Base-by-base conservation (phyloP, 2,797 vertebrate genomes). In the Microhierax caerulescens region DNA sequence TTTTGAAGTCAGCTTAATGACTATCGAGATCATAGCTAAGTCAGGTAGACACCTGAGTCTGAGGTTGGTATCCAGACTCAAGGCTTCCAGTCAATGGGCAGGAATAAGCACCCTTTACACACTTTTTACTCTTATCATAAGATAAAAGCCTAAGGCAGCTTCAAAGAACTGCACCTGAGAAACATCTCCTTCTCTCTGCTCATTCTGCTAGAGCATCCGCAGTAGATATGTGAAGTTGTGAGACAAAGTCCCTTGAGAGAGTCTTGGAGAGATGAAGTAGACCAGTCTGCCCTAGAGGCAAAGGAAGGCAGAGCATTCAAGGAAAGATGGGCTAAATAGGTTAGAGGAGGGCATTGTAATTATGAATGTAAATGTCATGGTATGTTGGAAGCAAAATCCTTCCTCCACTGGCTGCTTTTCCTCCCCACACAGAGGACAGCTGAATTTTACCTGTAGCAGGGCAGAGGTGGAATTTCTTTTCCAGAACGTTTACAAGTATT, bases 321-420 rank as follows among this genome's bases (percentile, higher is more conserved):
- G 69, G 91, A 85, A 95, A 94, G 78, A 56, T 63, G 75, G 95
- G 51, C 70, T 95, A 60, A 73, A 84, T 53, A 82, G 67, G n/a
- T 94, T 89, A 69, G 50, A 89, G 53, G 22, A 91, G 32, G 9
- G 11, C 21, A n/a, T 95, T 91, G 85, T 85, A 86, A 84, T 94
- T 84, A 88, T 67, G 57, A 69, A 78, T 75, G 80, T 75, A 43
- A 91, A 65, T 63, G 51, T 12, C 6, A 9, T 19, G 36, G 45
- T 86, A 11, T 69, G 30, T 76, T 89, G 67, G 65, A 95, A 82
- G 50, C 43, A 24, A 79, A 50, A 54, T 89, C 54, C 54, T 65
- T 87, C n/a, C 21, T 85, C 11, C 56, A 13, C 61, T 54, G 81
- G 6, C 67, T 12, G 2, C 7, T 82, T 61, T 77, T 18, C 11